phyloP scores from a whole-genome alignment of 2,797 vertebrate genomes.

The Chromobotia macracanthus region DNA sequence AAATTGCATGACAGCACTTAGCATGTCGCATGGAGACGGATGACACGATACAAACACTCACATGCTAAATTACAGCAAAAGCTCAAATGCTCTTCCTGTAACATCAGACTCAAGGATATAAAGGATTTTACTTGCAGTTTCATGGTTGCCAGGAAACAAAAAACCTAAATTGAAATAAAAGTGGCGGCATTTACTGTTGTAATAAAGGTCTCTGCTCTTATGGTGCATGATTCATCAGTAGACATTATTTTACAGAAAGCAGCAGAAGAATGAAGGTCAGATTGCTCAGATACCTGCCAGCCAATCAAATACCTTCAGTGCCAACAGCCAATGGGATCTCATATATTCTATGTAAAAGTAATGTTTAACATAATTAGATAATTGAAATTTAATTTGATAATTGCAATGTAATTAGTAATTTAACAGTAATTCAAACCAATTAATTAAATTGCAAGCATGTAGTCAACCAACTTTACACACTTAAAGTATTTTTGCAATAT shows the following conservation, averaged over 20 bases:
- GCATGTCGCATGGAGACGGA: slow-evolving; percentile 8
- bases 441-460: no score
- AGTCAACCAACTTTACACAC: no score
- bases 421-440: no score
- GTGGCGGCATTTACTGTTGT: neutral
- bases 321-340: no score
- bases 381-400: no score
- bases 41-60: neutral
- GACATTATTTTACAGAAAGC: neutral
- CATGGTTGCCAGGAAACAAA: neutral
- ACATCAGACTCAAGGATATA: neutral
- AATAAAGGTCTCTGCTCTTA: neutral
- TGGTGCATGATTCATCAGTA: neutral
- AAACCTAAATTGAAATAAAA: neutral
- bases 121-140: neutral
- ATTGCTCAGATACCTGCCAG: no score
- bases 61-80: slow-evolving; percentile 3
- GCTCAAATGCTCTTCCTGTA: slow-evolving; percentile 7
- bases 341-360: no score
- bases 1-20: slow-evolving; percentile 19
- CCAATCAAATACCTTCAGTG: no score
- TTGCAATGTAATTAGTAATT: no score
- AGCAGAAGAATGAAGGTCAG: no score
- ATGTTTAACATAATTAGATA: no score
- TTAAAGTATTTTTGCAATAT: no score